Evolutionary conservation across 2,113 vertebrate species (phyloP).

Genomic region (Grus americana): DNA sequence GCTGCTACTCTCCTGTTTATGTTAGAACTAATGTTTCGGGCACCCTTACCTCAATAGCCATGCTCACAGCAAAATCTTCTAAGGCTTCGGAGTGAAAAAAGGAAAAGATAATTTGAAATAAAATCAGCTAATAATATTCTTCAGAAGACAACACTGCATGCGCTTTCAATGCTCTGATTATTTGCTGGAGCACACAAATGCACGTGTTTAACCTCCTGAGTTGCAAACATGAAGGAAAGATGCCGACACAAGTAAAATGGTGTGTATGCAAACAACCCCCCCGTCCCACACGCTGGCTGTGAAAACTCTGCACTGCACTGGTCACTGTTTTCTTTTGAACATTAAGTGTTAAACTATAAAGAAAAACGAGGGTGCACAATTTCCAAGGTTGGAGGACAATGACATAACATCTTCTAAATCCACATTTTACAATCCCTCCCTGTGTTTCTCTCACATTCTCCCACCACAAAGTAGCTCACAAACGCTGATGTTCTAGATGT

Average conservation of each 20-base stretch:
- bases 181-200: background rate
- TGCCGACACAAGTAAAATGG: background rate
- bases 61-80: background rate
- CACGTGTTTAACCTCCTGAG: background rate
- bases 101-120: background rate
- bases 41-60: background rate
- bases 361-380: background rate
- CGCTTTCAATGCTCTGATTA: background rate
- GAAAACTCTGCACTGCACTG: background rate
- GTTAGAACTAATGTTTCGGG: background rate
- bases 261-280: background rate
- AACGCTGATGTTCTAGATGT: slow-evolving; percentile 42
- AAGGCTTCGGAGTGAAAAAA: background rate
- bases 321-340: background rate
- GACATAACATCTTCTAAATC: background rate
- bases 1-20: slow-evolving; percentile 9
- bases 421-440: slow-evolving; percentile 25
- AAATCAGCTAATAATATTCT: background rate
- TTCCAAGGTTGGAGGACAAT: background rate
- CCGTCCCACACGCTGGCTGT: background rate
- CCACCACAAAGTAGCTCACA: slow-evolving; percentile 61
- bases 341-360: fast-evolving
- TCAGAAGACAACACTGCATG: background rate
- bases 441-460: slow-evolving; percentile 14
- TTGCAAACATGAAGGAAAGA: background rate